Evolutionary conservation across 1,140 invertebrate genomes (phyloP).

Genomic region (Orussus abietinus): DNA sequence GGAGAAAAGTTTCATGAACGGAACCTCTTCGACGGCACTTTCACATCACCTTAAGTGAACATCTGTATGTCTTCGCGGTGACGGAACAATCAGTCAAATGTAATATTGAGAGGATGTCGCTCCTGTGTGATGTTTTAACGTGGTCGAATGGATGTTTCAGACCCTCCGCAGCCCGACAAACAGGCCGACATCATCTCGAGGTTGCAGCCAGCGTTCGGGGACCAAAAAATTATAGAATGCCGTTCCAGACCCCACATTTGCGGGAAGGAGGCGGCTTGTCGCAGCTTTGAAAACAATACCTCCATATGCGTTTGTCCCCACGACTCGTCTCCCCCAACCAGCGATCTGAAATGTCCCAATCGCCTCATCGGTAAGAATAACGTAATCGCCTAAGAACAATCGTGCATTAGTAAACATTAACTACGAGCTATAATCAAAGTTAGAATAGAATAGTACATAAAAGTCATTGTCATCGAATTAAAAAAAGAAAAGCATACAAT

Average conservation of each 20-base stretch:
- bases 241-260: conserved; percentile 52
- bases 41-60: too few species aligned
- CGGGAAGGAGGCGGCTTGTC: conserved; percentile 61
- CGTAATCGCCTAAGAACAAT: background rate
- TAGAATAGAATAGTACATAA: too few species aligned
- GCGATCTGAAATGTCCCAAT: conserved; percentile 61
- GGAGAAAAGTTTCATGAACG: too few species aligned
- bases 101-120: too few species aligned
- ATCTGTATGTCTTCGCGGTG: too few species aligned
- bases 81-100: too few species aligned
- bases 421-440: background rate
- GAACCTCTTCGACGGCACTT: too few species aligned
- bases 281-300: conserved; percentile 46
- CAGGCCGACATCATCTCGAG: conserved; percentile 21
- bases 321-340: conserved; percentile 58
- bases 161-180: conserved; percentile 10
- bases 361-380: conserved; percentile 53
- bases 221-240: conserved; percentile 33
- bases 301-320: conserved; percentile 66
- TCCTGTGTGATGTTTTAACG: too few species aligned
- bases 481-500: too few species aligned
- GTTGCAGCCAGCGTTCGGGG: conserved; percentile 15
- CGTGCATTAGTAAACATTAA: too few species aligned
- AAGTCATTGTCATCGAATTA: too few species aligned
- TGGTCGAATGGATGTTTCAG: too few species aligned